phyloP scores from a whole-genome alignment of 1,140 invertebrate genomes.

The Helicorthomorpha holstii region DNA sequence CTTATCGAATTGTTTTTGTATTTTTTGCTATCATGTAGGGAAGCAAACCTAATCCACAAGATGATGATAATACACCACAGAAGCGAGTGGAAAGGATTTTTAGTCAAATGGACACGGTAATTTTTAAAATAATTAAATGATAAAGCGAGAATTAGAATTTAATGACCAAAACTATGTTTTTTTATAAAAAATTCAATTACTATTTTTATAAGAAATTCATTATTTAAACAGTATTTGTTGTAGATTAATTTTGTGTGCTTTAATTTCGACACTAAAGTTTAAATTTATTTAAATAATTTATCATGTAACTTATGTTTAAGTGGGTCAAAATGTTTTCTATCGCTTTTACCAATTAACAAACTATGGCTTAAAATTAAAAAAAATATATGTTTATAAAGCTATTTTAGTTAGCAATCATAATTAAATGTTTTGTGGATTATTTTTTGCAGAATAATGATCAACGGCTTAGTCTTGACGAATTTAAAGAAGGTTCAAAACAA shows the following conservation, averaged over 20 bases:
- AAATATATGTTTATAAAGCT: no score
- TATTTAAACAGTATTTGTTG: no score
- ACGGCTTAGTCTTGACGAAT: slow-evolving; percentile 89
- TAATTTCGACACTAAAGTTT: no score
- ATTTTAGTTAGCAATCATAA: slow-evolving; percentile 5
- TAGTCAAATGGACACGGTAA: slow-evolving; percentile 80
- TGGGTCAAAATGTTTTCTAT: no score
- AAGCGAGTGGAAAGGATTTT: slow-evolving; percentile 94
- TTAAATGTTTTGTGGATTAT: not conserved
- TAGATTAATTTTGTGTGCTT: no score
- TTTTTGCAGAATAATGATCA: slow-evolving; percentile 78
- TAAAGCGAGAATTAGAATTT: no score
- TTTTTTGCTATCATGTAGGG: slow-evolving; percentile 40
- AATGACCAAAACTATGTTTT: no score
- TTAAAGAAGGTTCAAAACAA: slow-evolving; percentile 94
- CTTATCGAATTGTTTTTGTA: not conserved
- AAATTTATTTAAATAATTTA: no score
- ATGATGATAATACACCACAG: slow-evolving; percentile 88
- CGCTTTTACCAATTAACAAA: not conserved
- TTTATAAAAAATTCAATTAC: not conserved
- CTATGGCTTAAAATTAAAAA: no score
- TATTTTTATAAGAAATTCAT: not conserved
- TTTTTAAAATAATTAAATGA: not conserved
- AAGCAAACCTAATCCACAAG: slow-evolving; percentile 62
- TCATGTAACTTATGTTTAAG: no score